Base-by-base conservation (phyloP, 1,140 invertebrate genomes). In the Heliconius nattereri region DNA sequence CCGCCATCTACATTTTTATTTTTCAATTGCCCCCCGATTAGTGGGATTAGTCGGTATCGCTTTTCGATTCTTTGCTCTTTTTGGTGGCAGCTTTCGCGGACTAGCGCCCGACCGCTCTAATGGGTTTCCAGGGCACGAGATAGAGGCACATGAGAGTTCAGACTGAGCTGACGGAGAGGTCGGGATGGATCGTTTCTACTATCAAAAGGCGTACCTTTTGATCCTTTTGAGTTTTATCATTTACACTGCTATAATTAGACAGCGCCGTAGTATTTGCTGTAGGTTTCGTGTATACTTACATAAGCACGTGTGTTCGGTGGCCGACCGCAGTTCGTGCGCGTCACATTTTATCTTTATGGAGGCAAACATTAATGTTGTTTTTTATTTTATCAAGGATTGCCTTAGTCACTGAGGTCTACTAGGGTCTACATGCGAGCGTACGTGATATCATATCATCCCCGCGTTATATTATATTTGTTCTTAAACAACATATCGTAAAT, bases 1-100 rank as follows among this genome's bases (percentile, higher is more conserved):
- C 92, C 88, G 89, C 94, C 91, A 94, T 95, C 94, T 94, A 94
- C 93, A 94, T 95, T 95, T 95, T 95, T 95, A 95, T 95, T 95
- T 95, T 95, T 95, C 94, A 95, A 95, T 95, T 94, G 94, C 92
- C 87, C 89, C 85, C 89, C 94, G 94, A 94, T 94, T 95, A 94
- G 92, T 92, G 89, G 93, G 93, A 94, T 95, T 95, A 94, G 89
- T 86, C 88, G 77, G 87, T 92, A 93, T 93, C 90, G 93, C 91
- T 92, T 90, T 92, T 88, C 90, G 90, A 92, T 94, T 90, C 92
- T 94, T 94, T 94, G 90, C 87, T 92, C 85, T 84, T 92, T 93
- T 92, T 93, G 88, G 83, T 90, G 89, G 90, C 85, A 87, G 88
- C 87, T 91, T 93, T 93, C 87, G 88, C 90, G 90, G 90, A 90